A percentile compares a stretch with the other conserved stretches of the same genome.
phyloP scores from a whole-genome alignment of 2,113 vertebrate species.

The Crypturellus undulatus region DNA sequence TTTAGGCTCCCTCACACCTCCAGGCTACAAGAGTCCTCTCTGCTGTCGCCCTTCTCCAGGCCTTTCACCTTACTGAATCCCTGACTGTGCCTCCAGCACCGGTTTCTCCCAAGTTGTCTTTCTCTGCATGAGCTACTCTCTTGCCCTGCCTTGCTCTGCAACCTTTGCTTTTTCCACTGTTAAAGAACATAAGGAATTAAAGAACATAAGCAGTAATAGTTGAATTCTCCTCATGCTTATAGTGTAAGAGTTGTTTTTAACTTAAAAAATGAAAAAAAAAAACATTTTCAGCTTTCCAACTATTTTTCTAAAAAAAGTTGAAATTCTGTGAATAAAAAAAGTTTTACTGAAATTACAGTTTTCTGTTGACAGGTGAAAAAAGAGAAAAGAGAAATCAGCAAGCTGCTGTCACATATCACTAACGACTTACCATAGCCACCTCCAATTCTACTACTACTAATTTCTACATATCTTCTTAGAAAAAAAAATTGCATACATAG shows the following conservation, averaged over 20 bases:
- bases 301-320: neutral
- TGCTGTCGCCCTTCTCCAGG: neutral
- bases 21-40: neutral
- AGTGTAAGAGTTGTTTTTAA: neutral
- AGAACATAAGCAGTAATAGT: neutral
- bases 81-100: neutral
- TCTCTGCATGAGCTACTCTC: neutral
- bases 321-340: neutral
- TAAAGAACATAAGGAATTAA: neutral
- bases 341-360: neutral
- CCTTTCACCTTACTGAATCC: neutral
- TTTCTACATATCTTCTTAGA: neutral
- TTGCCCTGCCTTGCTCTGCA: neutral
- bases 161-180: neutral
- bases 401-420: neutral
- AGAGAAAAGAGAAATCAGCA: accelerated
- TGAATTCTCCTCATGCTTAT: neutral
- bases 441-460: neutral
- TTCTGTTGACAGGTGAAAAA: neutral
- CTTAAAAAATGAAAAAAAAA: neutral
- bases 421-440: neutral
- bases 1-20: neutral
- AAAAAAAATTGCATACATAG: neutral
- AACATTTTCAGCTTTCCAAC: accelerated
- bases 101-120: neutral